Evolutionary conservation across 2,113 vertebrate species (phyloP).

Genomic region (Scartelaos histophorus): DNA sequence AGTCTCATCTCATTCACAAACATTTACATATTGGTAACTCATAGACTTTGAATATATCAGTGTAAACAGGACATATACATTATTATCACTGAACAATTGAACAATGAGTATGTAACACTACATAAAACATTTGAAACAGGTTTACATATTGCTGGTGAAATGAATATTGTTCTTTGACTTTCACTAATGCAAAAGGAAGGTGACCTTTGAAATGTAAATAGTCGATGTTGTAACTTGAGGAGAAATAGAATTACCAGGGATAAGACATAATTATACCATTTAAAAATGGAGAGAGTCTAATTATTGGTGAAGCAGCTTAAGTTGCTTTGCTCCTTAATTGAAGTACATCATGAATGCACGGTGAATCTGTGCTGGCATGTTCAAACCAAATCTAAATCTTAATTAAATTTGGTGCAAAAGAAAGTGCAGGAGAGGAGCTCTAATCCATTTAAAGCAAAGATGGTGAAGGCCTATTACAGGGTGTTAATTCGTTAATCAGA

Average conservation of each 20-base stretch:
- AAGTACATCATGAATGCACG: constrained; percentile 71
- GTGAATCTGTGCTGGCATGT: constrained; percentile 77
- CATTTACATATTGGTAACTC: background rate
- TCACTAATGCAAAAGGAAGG: constrained; percentile 11
- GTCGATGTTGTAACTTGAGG: constrained; percentile 48
- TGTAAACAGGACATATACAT: background rate
- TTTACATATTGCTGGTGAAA: background rate
- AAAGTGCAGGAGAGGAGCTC: constrained; percentile 73
- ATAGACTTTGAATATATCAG: background rate
- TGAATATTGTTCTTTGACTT: background rate
- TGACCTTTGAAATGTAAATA: constrained; percentile 68
- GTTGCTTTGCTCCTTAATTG: constrained; percentile 78
- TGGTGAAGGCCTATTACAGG: constrained; percentile 78
- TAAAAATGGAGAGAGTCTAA: constrained; percentile 76
- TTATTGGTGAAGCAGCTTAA: constrained; percentile 80
- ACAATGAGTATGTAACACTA: too few relatives aligned
- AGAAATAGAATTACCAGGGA: constrained; percentile 77
- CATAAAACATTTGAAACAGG: background rate
- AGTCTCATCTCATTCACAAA: too few relatives aligned
- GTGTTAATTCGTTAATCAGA: constrained; percentile 81
- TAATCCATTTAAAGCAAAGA: constrained; percentile 79
- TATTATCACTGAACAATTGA: too few relatives aligned
- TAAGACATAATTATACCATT: constrained; percentile 78
- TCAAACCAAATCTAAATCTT: constrained; percentile 82
- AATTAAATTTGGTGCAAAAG: constrained; percentile 80